Evolutionary conservation across 2,888 invertebrate species (phyloP), one percentile per base, ranked within the genome.

Genomic region (Frankliniella intonsa): DNA sequence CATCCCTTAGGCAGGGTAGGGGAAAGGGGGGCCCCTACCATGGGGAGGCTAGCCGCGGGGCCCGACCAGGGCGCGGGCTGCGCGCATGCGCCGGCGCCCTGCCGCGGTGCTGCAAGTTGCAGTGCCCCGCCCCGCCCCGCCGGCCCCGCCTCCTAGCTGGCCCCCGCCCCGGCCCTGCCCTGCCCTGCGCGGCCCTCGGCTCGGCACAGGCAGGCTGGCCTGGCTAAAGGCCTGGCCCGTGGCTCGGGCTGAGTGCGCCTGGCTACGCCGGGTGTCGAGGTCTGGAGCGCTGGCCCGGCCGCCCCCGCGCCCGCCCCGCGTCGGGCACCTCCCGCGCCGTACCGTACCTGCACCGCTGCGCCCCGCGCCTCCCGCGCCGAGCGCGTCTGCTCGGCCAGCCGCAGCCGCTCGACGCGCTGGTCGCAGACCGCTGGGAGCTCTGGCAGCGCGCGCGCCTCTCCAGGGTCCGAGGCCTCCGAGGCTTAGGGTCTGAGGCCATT

Each of bases 21-120:
- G 38, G 38, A 5, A 3, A 38, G 38, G 38, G 38, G 38, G 38
- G 38, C 5, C 38, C 38, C 38, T 5, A 5, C 38, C 38, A 38
- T 38, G 62, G 62, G 55, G 62, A 17, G 62, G 19, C 19, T 14
- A 17, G 17, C 17, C 62, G 62, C 19, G 62, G 17, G n/a, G 12
- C 14, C 11, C 17, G 62, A 3, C 62, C 12, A 5, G 62, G 62
- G n/a, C 62, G 19, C 62, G 7, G 62, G 19, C 62, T 19, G 62
- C n/a, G 62, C 62, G 62, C 62, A 62, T n/a, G 62, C 62, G 62
- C 62, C 19, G 62, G 62, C 19, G 14, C 62, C 17, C n/a, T 38
- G 38, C 38, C 38, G 38, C 38, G 69, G 69, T 76, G 69, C 69
- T 76, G 69, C 69, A 76, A 25, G 69, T 76, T 76, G 69, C 69